phyloP scores from a whole-genome alignment of 1,140 invertebrate species.

The Drosophila sproati region DNA sequence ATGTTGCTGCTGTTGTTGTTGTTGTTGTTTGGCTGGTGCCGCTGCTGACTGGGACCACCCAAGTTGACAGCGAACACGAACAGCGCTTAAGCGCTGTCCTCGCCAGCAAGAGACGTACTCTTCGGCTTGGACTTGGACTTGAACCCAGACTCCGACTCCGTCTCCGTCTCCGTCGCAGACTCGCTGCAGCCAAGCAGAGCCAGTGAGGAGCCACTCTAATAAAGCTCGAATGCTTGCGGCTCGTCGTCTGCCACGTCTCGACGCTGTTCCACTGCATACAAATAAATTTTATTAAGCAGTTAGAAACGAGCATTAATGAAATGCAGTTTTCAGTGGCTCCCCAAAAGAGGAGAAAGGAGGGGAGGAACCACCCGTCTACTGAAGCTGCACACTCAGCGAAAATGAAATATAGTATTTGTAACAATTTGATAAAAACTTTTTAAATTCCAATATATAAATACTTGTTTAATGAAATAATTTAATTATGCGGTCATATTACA shows the following conservation, averaged over 20 bases:
- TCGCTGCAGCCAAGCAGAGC: slow-evolving; percentile 30
- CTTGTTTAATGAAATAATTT: no score
- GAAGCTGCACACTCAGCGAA: slow-evolving; percentile 7
- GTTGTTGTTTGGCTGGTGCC: slow-evolving; percentile 46
- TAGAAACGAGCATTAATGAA: slow-evolving; percentile 74
- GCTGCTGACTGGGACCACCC: slow-evolving; percentile 77
- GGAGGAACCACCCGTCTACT: slow-evolving; percentile 7
- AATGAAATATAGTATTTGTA: no score
- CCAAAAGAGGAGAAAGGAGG: slow-evolving; percentile 8
- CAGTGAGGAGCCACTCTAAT: slow-evolving; percentile 45
- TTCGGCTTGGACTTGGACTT: not conserved
- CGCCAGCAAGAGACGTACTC: slow-evolving; percentile 14
- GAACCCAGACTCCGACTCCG: slow-evolving; percentile 4
- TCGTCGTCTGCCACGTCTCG: not conserved
- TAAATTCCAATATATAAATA: no score
- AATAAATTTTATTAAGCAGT: slow-evolving; percentile 81
- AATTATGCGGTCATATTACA: no score
- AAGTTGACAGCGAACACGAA: slow-evolving; percentile 84
- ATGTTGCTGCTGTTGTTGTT: slow-evolving; percentile 22
- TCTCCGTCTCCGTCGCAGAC: not conserved
- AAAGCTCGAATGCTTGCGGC: slow-evolving; percentile 36
- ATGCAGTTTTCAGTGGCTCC: slow-evolving; percentile 49
- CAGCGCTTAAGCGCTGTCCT: slow-evolving; percentile 81
- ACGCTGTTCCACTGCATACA: slow-evolving; percentile 62
- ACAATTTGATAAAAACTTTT: no score